These are phyloP conservation scores for Mayetiola destructor DNA, from an alignment of 2,888 invertebrate species.

Conservation along the genomic window DNA sequence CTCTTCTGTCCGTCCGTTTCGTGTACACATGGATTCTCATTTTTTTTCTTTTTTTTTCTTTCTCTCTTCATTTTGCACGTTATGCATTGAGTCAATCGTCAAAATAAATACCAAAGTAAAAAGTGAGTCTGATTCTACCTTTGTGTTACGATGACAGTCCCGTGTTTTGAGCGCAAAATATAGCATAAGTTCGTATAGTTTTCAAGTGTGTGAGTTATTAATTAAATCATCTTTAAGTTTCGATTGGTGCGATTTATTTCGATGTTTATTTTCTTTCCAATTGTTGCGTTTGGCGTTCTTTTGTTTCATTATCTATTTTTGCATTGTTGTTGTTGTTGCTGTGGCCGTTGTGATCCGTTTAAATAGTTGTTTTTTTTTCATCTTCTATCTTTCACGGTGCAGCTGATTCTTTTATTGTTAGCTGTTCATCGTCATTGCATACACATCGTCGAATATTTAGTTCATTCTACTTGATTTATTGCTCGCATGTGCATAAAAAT, in stretches of 20 bases:
- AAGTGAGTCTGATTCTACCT: background rate
- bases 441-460: slow-evolving; percentile 4
- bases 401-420: background rate
- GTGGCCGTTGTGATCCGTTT: background rate
- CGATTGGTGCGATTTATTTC: background rate
- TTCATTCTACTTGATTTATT: no score
- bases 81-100: background rate
- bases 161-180: background rate
- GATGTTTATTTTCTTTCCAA: background rate
- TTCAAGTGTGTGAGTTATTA: no score
- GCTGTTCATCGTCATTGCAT: background rate
- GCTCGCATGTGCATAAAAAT: no score
- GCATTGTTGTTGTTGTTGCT: background rate
- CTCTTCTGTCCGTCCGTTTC: background rate
- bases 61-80: no score
- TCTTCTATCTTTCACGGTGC: background rate
- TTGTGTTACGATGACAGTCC: background rate
- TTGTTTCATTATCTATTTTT: no score
- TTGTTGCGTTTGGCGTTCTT: background rate
- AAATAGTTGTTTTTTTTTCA: background rate
- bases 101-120: background rate
- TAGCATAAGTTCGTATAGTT: no score
- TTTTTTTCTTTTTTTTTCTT: no score
- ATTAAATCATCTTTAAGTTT: background rate
- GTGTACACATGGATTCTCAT: background rate